These are phyloP conservation scores for Spea hammondii DNA, from an alignment of 2,797 vertebrate species.

Conservation along the genomic window DNA sequence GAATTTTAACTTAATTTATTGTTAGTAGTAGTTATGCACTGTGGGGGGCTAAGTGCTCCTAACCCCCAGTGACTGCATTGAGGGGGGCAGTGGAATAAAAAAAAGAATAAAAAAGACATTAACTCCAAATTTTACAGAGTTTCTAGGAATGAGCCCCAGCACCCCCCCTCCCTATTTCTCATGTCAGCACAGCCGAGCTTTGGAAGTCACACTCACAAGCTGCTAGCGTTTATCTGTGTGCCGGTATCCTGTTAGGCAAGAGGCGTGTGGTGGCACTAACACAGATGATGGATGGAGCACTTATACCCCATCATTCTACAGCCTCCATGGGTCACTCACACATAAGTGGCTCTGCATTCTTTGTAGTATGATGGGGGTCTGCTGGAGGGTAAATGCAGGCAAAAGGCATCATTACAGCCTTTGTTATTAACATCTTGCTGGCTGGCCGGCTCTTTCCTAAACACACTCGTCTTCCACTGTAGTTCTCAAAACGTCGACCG, in stretches of 20 bases:
- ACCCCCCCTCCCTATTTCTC: constrained; percentile 11
- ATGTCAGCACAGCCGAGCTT: constrained; percentile 24
- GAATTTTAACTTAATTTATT: too few relatives aligned
- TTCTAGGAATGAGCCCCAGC: too few relatives aligned
- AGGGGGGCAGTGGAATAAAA: too few relatives aligned
- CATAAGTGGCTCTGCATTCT: constrained; percentile 32
- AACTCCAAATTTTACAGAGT: too few relatives aligned
- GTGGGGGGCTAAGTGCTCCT: too few relatives aligned
- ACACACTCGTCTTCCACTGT: too few relatives aligned
- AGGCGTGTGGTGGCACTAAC: constrained; percentile 32
- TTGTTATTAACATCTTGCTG: neutral
- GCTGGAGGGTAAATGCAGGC: neutral
- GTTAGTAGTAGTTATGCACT: too few relatives aligned
- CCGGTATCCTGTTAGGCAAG: constrained; percentile 23
- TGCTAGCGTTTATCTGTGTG: constrained; percentile 43
- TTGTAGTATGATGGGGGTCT: constrained; percentile 6
- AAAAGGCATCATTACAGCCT: neutral
- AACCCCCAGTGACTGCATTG: too few relatives aligned
- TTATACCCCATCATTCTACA: constrained; percentile 39
- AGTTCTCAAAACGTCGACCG: too few relatives aligned
- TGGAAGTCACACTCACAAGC: constrained; percentile 39
- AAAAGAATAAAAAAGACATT: too few relatives aligned
- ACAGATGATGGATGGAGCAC: constrained; percentile 41
- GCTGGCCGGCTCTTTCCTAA: too few relatives aligned
- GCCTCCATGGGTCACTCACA: constrained; percentile 38